These are phyloP conservation scores for Arrhamphus sclerolepis DNA, from an alignment of 2,797 vertebrate species.

Conservation along the genomic window DNA sequence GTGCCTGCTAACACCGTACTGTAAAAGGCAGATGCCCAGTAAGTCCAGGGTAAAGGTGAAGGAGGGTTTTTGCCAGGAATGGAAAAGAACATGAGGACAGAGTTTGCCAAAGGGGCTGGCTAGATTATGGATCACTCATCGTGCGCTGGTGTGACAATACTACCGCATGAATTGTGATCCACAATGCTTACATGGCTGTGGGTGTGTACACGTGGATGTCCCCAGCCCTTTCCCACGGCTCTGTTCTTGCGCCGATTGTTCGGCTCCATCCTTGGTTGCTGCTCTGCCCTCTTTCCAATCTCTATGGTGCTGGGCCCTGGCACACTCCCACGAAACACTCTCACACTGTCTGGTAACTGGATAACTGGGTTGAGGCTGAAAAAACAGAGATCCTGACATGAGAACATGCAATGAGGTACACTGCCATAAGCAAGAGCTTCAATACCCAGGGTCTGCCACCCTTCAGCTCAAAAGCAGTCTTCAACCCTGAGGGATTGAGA, in stretches of 20 bases:
- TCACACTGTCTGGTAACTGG: constrained; percentile 67
- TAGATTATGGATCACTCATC: neutral
- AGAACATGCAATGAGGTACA: constrained; percentile 79
- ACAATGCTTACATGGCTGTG: neutral
- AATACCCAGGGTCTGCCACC: constrained; percentile 65
- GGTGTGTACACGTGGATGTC: constrained; percentile 7
- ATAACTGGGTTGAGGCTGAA: constrained; percentile 68
- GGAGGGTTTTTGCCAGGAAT: constrained; percentile 81
- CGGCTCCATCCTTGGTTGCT: constrained; percentile 83
- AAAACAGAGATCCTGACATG: constrained; percentile 74
- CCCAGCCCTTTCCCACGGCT: constrained; percentile 51
- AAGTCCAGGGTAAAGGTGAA: constrained; percentile 67
- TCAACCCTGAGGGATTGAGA: constrained; percentile 72
- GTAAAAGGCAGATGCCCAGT: constrained; percentile 74
- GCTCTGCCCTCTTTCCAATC: constrained; percentile 77
- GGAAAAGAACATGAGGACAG: constrained; percentile 77
- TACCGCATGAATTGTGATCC: too few relatives aligned
- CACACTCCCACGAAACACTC: constrained; percentile 64
- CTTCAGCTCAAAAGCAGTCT: constrained; percentile 61
- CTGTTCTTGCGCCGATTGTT: constrained; percentile 69
- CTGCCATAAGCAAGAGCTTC: constrained; percentile 72
- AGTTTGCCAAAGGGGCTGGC: constrained; percentile 52
- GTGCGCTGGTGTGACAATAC: too few relatives aligned
- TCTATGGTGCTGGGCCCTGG: constrained; percentile 69
- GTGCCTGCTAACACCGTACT: constrained; percentile 81